Base-by-base conservation (phyloP, 2,113 vertebrate species). In the Grallaria varia region DNA sequence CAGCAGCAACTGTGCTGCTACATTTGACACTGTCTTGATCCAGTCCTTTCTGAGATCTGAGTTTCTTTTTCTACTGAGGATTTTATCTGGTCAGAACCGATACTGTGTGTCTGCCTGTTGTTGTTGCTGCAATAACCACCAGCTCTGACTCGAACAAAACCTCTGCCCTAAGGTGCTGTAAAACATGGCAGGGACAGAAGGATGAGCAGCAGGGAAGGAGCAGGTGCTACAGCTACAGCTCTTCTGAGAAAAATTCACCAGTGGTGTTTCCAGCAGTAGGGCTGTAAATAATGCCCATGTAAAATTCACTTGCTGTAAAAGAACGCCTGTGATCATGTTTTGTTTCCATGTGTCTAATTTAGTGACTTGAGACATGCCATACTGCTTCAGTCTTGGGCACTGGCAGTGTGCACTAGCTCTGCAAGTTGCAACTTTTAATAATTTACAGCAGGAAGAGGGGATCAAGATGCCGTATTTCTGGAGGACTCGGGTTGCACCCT, bases 231-330 rank as follows among this genome's bases (percentile, higher is more conserved):
- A 27, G 22, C n/a, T 67, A 30, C 0, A 2, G 5, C 19, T 56
- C n/a, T 64, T 42, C 11, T 58, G 23, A 60, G 58, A 15, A 56
- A 55, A 87, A 47, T 5, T 87, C 21, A n/a, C 25, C 25, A 35
- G 33, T 30, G 15, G 9, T 17, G 13, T 94, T 87, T 90, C 55
- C 27, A 89, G 8, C 33, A 40, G 53, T 23, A 60, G 44, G 14
- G 19, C 79, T 92, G 86, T 93, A 94, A 93, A 83, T 76, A 89
- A 93, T 85, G 79, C 92, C 64, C 60, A 87, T 94, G 90, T 80
- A 95, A 96, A 95, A 96, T 97, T 92, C 63, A 97, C 82, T 74
- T 87, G 49, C 47, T 95, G 96, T 95, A 97, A 97, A 95, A 90
- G 74, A 84, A 97, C 82, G 74, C 95, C 68, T 56, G 71, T 72